Evolutionary conservation across 2,888 invertebrate genomes (phyloP).

Genomic region (Drosophila testacea): DNA sequence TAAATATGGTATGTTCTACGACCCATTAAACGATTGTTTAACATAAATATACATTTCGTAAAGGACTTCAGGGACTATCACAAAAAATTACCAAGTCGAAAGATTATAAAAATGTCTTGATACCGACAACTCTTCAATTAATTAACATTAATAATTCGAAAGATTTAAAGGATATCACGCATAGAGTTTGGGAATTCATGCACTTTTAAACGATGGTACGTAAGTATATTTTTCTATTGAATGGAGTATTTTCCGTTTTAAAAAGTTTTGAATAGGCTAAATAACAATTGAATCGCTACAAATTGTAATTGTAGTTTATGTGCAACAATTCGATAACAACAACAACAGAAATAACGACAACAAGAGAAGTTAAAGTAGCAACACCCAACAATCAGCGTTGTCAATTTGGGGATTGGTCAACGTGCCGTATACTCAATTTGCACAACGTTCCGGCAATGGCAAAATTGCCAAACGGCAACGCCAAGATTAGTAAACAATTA

Average conservation of each 20-base stretch:
- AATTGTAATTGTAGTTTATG: constrained; percentile 48
- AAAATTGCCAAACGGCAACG: constrained; percentile 38
- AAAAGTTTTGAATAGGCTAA: constrained; percentile 15
- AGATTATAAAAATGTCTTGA: no score
- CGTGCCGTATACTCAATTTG: constrained; percentile 73
- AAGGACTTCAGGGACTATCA: no score
- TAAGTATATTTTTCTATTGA: no score
- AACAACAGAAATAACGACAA: neutral
- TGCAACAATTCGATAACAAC: constrained; percentile 15
- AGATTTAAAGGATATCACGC: no score
- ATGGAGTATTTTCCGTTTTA: neutral
- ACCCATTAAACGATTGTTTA: no score
- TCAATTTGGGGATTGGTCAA: constrained; percentile 75
- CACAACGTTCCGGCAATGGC: constrained; percentile 55
- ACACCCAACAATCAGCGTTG: constrained; percentile 59
- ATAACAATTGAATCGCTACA: constrained; percentile 26
- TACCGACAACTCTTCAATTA: no score
- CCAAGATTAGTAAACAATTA: constrained; percentile 76
- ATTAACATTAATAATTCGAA: no score
- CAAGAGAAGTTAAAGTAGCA: constrained; percentile 33
- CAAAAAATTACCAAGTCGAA: no score
- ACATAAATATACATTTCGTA: no score
- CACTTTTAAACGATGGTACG: no score
- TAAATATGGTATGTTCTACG: no score
- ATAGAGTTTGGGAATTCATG: no score